A percentile compares a stretch with the other conserved stretches of the same genome.
Conservation (phyloP, 2,113 vertebrate genomes). For the Alligator sinensis region DNA sequence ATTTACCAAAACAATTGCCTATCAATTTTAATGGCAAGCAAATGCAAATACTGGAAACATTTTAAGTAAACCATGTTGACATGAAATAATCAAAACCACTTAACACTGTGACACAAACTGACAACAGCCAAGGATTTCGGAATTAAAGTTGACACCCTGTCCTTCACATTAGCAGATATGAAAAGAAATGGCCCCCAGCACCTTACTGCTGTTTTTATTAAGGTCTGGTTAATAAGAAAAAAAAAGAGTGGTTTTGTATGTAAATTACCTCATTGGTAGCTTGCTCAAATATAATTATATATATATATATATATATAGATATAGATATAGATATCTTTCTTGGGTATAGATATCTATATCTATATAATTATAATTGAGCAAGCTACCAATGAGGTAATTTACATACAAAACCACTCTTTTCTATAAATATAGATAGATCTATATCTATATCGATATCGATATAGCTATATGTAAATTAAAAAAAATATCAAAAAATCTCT, state of each 20-base stretch:
- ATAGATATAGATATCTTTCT: too few species aligned
- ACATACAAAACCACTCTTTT: not conserved
- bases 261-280: not conserved
- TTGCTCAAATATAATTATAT: not conserved
- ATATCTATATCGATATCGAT: too few species aligned
- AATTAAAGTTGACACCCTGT: conserved; percentile 26
- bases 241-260: not conserved
- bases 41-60: conserved; percentile 33
- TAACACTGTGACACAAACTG: conserved; percentile 60
- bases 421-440: too few species aligned
- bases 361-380: not conserved
- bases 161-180: conserved; percentile 1
- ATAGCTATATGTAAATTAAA: too few species aligned
- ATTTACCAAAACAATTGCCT: conserved; percentile 11
- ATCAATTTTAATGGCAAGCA: conserved; percentile 28
- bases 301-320: not conserved
- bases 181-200: not conserved
- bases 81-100: conserved; percentile 64
- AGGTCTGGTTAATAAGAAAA: too few species aligned
- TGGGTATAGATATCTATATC: too few species aligned
- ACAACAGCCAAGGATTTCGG: conserved; percentile 39
- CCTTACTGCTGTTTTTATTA: not conserved
- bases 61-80: conserved; percentile 55
- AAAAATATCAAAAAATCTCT: not conserved
- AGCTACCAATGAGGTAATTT: not conserved